Evolutionary conservation across 2,797 vertebrate genomes (phyloP).

Genomic region (Pseudochirops cupreus): DNA sequence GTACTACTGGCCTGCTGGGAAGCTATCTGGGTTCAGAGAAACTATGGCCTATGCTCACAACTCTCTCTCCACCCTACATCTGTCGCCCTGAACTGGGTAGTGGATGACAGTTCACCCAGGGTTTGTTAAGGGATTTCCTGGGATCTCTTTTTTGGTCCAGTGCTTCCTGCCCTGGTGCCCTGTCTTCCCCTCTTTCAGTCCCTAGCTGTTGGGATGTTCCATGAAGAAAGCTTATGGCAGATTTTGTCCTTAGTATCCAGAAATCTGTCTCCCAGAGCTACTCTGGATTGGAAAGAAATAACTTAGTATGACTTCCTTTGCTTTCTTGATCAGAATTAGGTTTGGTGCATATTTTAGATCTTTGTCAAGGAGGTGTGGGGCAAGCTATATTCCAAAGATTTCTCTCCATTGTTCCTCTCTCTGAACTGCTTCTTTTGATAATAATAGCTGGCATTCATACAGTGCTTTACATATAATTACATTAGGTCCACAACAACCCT

Average conservation of each 20-base stretch:
- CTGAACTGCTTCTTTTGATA: not conserved
- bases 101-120: not conserved
- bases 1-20: not conserved
- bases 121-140: not conserved
- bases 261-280: not conserved
- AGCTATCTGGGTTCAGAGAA: not conserved
- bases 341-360: not conserved
- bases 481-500: not conserved
- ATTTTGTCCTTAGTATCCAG: not conserved
- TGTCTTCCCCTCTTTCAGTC: not conserved
- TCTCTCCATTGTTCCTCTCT: not conserved
- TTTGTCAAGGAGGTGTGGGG: not conserved
- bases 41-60: not conserved
- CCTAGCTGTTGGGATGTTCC: not conserved
- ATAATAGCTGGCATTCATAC: not conserved
- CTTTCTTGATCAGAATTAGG: not conserved
- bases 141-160: not conserved
- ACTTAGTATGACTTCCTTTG: not conserved
- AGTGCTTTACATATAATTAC: not conserved
- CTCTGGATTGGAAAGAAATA: not conserved
- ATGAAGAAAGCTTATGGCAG: not conserved
- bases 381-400: not conserved
- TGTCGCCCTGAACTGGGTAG: not conserved
- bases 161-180: not conserved
- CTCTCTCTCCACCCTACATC: not conserved